Evolutionary conservation across 2,113 vertebrate genomes (phyloP).

Genomic region (Eptesicus fuscus): DNA sequence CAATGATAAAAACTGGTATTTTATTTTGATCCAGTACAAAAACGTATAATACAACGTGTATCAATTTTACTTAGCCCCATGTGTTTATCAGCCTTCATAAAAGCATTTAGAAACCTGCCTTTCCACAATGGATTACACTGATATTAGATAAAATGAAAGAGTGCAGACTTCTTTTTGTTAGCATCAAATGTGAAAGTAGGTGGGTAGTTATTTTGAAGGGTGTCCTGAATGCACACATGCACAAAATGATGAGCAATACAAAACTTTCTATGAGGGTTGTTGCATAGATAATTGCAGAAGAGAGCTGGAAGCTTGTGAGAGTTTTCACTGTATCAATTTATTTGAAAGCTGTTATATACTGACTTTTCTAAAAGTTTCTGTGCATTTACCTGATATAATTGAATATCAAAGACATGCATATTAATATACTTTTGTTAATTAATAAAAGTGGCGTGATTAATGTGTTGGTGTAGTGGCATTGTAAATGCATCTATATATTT

Average conservation of each 20-base stretch:
- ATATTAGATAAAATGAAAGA: conserved; percentile 35
- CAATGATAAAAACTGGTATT: conserved; percentile 11
- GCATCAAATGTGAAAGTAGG: conserved; percentile 10
- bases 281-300: conserved; percentile 62
- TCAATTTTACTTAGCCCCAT: conserved; percentile 36
- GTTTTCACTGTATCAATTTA: conserved; percentile 42
- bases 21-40: not conserved
- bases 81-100: not conserved
- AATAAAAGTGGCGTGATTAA: not conserved
- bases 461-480: not conserved
- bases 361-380: conserved; percentile 30
- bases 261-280: conserved; percentile 44
- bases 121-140: not conserved
- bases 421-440: not conserved
- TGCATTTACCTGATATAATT: not conserved
- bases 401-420: not conserved
- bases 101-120: conserved; percentile 38
- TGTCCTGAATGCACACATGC: not conserved
- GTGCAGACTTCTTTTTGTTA: not conserved
- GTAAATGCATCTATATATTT: not conserved
- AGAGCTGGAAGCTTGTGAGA: conserved; percentile 52
- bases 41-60: not conserved
- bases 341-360: conserved; percentile 54
- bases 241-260: conserved; percentile 40
- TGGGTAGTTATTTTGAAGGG: not conserved